Percentiles rank a stretch among this genome's conserved stretches.
Conservation (phyloP, 2,113 vertebrate species). For the Ceratotherium simum region DNA sequence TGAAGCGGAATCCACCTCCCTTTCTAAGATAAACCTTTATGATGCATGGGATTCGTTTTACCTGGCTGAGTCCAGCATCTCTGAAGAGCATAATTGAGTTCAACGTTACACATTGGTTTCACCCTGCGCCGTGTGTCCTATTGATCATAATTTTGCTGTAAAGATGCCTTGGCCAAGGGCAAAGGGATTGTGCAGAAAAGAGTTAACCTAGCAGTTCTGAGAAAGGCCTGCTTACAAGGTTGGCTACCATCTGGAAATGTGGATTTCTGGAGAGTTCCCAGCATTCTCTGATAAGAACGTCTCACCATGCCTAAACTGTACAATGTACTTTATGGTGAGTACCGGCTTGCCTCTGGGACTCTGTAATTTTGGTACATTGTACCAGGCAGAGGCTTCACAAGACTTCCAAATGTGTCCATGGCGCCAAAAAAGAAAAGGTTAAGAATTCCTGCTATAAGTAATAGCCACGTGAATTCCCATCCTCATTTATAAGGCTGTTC, state of each 20-base stretch:
- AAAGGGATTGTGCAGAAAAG: not conserved
- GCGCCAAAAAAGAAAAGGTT: too few species aligned
- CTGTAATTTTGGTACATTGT: not conserved
- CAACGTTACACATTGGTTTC: accelerated
- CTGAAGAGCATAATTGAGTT: not conserved
- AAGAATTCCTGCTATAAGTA: not conserved
- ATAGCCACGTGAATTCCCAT: not conserved
- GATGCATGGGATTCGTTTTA: not conserved
- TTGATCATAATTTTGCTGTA: not conserved
- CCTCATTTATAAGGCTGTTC: not conserved
- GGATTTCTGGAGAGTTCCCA: not conserved
- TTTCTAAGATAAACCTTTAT: not conserved
- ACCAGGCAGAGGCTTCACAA: not conserved
- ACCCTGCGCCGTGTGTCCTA: not conserved
- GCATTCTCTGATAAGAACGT: not conserved
- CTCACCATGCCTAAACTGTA: not conserved
- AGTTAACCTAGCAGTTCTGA: not conserved
- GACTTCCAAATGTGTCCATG: not conserved
- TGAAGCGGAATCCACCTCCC: too few species aligned
- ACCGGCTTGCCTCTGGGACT: not conserved
- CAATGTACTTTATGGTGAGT: not conserved
- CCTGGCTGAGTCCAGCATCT: not conserved
- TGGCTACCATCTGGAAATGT: not conserved
- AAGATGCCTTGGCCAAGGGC: not conserved
- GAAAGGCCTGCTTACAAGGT: not conserved